These are phyloP conservation scores for Lochmaea crataegi DNA, from an alignment of 2,888 invertebrate species.

Conservation along the genomic window DNA sequence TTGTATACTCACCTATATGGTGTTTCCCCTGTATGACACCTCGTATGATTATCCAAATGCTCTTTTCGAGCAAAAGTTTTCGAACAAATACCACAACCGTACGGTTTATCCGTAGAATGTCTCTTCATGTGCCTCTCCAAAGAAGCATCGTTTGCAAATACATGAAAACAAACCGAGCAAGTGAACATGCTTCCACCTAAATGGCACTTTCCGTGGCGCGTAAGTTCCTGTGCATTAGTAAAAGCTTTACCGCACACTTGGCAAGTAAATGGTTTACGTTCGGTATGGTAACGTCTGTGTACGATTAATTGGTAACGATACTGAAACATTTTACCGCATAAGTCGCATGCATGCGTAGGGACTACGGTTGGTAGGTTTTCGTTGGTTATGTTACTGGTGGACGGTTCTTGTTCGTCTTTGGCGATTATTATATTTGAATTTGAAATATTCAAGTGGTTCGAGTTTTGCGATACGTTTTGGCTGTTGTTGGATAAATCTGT, in stretches of 20 bases:
- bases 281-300: conserved; percentile 85
- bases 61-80: conserved; percentile 90
- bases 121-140: conserved; percentile 84
- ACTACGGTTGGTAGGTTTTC: conserved; percentile 67
- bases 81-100: conserved; percentile 86
- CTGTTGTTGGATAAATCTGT: conserved; percentile 46
- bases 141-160: conserved; percentile 77
- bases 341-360: conserved; percentile 81
- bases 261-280: conserved; percentile 84
- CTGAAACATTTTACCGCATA: conserved; percentile 88
- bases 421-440: conserved; percentile 53
- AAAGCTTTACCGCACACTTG: conserved; percentile 87
- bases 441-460: conserved; percentile 42
- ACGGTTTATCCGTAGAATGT: conserved; percentile 85
- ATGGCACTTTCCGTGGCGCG: conserved; percentile 86
- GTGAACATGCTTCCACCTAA: conserved; percentile 82
- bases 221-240: conserved; percentile 81
- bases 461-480: conserved; percentile 45
- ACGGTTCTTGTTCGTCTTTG: conserved; percentile 67
- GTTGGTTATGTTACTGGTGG: conserved; percentile 64
- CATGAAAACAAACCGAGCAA: conserved; percentile 79
- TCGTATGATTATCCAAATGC: conserved; percentile 85
- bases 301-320: conserved; percentile 89
- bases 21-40: conserved; percentile 84
- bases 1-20: conserved; percentile 70